A percentile compares a stretch with the other conserved stretches of the same genome.
Conservation (phyloP, 1,140 invertebrate genomes). For the Melanaphis sacchari region DNA sequence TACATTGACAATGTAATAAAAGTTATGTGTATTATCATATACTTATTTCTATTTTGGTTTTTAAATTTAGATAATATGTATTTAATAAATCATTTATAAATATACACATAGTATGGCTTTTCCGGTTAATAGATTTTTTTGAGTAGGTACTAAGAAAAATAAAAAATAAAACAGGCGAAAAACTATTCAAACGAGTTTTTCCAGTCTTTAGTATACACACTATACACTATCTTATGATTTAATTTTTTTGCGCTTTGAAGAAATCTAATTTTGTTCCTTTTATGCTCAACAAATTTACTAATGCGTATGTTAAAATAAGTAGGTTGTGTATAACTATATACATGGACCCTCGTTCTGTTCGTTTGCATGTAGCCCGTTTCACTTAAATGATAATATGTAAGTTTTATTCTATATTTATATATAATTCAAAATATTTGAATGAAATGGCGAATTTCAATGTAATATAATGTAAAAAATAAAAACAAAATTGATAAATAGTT, state of each 20-base stretch:
- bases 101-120: neutral
- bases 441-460: neutral
- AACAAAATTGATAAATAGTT: neutral
- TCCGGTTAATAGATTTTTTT: neutral
- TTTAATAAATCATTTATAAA: neutral
- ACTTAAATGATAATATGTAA: neutral
- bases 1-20: neutral
- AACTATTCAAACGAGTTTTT: conserved; percentile 20
- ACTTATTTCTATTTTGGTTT: neutral
- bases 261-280: neutral
- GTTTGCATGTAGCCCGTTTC: neutral
- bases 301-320: neutral
- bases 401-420: neutral
- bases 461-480: neutral
- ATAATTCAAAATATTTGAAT: neutral
- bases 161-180: neutral
- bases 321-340: neutral
- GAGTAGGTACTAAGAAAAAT: conserved; percentile 4
- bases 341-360: neutral
- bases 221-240: neutral
- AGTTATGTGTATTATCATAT: neutral
- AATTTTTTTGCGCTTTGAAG: neutral
- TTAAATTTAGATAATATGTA: neutral
- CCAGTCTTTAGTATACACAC: neutral
- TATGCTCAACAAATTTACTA: conserved; percentile 20